Base-by-base conservation (phyloP, 2,888 invertebrate species). In the Eulithis testata region DNA sequence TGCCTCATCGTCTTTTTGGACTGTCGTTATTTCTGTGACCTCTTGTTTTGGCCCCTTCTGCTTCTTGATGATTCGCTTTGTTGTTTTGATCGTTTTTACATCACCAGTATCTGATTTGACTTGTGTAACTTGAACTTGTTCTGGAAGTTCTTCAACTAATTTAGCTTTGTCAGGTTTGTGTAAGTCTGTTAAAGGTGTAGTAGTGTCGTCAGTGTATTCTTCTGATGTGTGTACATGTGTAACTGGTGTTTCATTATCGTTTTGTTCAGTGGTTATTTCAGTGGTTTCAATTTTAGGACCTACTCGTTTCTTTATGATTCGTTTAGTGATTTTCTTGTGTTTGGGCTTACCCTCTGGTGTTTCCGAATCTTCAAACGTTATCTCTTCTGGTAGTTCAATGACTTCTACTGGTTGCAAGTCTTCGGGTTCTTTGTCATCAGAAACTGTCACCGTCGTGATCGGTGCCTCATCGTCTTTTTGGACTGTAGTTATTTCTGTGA, bases 221-320 rank as follows among this genome's bases (percentile, higher is more conserved):
- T 78, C 74, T 64, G 76, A 72, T 11, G 62, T 73, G 62, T 70
- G 65, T 59, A 84, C 78, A 5, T 82, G 80, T 2, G 79, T 79
- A 69, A 78, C 75, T 9, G 72, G 82, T 81, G 87, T 73, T 72
- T 85, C 88, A 50, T 90, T 88, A 64, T 89, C 88, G 76, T 91
- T 73, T 75, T 92, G 88, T 69, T 86, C 71, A 1, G 91, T 82
- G 2, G 93, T 61, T 1, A 43, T 50, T 72, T 92, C 91, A 0
- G 64, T 73, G 14, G 75, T 76, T 58, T 73, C 60, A 27, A 73
- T 82, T 4, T 50, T 50, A 11, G 50, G 50, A 9, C 50, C 50
- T 8, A 44, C 27, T 4, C 54, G 53, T 11, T 54, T 60, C 8
- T 45, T 60, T 2, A 55, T 50, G 14, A 81, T 76, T 50, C 77